These are phyloP conservation scores for Druceiella hillmani DNA, from an alignment of 2,888 invertebrate genomes.

Conservation along the genomic window DNA sequence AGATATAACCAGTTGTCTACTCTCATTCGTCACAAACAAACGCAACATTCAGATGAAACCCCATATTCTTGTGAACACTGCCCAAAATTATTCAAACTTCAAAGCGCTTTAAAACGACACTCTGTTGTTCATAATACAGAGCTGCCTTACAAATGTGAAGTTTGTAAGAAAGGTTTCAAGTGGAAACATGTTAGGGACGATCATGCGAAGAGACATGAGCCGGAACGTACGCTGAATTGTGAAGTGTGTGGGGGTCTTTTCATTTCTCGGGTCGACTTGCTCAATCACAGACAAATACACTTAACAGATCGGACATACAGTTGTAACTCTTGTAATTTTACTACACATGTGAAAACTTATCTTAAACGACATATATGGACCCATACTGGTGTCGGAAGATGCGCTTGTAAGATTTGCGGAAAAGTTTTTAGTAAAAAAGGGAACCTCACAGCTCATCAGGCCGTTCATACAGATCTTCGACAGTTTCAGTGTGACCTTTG, in stretches of 20 bases:
- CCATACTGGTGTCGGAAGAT: not conserved
- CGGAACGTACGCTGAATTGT: not conserved
- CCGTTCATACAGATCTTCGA: not conserved
- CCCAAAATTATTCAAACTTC: not conserved
- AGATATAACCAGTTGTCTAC: slow-evolving; percentile 1
- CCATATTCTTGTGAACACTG: not conserved
- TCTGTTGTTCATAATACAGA: not conserved
- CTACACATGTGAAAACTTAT: not conserved
- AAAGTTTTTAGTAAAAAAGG: slow-evolving; percentile 2
- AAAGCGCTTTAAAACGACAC: not conserved
- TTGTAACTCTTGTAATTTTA: not conserved
- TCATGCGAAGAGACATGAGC: not conserved
- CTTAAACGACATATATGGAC: slow-evolving; percentile 2
- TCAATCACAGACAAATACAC: not conserved
- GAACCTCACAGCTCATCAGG: not conserved
- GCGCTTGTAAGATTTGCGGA: slow-evolving; percentile 2
- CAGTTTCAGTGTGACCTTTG: not conserved
- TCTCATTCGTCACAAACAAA: not conserved
- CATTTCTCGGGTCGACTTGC: not conserved
- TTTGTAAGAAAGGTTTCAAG: not conserved
- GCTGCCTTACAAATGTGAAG: not conserved
- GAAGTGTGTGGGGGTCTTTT: not conserved
- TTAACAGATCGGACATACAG: not conserved
- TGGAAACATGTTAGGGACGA: slow-evolving; percentile 4
- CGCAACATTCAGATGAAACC: not conserved